phyloP scores from a whole-genome alignment of 2,888 invertebrate species.

The Aspidiotus destructor region DNA sequence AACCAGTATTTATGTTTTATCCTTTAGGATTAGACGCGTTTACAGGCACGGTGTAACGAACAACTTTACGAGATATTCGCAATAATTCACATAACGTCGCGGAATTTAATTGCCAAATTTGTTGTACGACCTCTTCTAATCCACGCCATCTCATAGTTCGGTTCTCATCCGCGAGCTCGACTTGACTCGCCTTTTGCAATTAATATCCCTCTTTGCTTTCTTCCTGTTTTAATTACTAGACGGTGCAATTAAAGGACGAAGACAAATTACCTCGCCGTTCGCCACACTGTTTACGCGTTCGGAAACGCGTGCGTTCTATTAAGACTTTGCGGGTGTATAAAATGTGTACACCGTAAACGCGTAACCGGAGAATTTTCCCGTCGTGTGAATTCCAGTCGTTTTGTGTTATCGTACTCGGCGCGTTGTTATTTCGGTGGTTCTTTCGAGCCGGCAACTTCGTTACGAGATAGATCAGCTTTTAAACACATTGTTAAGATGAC shows the following conservation, averaged over 20 bases:
- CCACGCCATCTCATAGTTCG: not conserved
- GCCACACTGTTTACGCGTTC: not conserved
- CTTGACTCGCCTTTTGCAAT: not conserved
- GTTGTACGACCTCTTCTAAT: not conserved
- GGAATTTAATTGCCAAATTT: conserved; percentile 1
- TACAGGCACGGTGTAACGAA: too few relatives aligned
- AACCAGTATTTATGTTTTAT: too few relatives aligned
- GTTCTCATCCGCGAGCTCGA: not conserved
- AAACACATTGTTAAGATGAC: too few relatives aligned
- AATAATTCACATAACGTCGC: conserved; percentile 1
- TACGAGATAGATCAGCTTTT: too few relatives aligned
- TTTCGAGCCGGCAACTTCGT: too few relatives aligned
- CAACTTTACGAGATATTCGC: not conserved
- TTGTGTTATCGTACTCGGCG: too few relatives aligned
- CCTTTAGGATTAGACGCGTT: too few relatives aligned
- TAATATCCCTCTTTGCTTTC: conserved; percentile 1
- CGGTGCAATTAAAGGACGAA: not conserved
- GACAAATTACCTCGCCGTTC: conserved; percentile 1
- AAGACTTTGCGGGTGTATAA: too few relatives aligned
- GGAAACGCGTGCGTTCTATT: not conserved
- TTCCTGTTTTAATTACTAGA: not conserved
- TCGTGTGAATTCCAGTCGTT: too few relatives aligned
- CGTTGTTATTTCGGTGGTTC: too few relatives aligned
- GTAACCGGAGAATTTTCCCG: too few relatives aligned
- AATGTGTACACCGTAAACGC: too few relatives aligned